Base-by-base conservation (phyloP, 2,888 invertebrate genomes). In the Eristalis arbustorum region DNA sequence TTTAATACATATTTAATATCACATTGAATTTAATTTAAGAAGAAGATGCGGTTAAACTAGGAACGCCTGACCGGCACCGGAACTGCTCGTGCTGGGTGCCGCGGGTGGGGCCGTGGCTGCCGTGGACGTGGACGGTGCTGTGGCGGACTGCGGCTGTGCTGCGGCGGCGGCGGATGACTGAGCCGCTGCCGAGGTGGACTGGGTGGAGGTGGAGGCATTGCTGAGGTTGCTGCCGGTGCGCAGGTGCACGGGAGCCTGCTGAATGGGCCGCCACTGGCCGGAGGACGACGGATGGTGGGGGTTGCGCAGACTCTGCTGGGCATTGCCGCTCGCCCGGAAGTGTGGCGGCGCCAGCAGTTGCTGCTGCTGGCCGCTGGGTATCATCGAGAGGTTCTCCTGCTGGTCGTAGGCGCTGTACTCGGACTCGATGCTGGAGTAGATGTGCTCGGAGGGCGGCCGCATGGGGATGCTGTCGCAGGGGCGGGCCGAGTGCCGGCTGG, bases 361-460 rank as follows among this genome's bases (percentile, higher is more conserved):
- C 3, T 91, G 91, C 78, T 91, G 91, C 78, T 90, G 90, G 13
- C 91, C 92, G 87, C 90, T 91, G 69, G 92, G 92, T 73, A 92
- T 92, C 92, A 92, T 92, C 3, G 92, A 92, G 25, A 92, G 88
- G 22, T 93, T 94, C 84, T 96, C 96, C 18, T 88, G 88, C 76
- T 91, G 92, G 93, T 97, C 97, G 90, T 97, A 94, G 79, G 96
- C 96, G 90, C 96, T 96, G 91, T 97, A 97, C 92, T 97, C 97
- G 83, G 97, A 97, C 93, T 97, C 97, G 93, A 97, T 97, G 91
- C 97, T 97, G 76, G 97, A 97, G 92, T 97, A 97, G 91, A 97
- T 97, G 92, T 97, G 97, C 93, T 97, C 97, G 89, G 97, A 96
- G 88, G 96, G 95, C 69, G 97, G 97, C 90, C 97, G 94, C 88